A percentile compares a stretch with the other conserved stretches of the same genome.
These are phyloP conservation scores for Trichogramma evanescens DNA, from an alignment of 2,888 invertebrate species.

Conservation along the genomic window DNA sequence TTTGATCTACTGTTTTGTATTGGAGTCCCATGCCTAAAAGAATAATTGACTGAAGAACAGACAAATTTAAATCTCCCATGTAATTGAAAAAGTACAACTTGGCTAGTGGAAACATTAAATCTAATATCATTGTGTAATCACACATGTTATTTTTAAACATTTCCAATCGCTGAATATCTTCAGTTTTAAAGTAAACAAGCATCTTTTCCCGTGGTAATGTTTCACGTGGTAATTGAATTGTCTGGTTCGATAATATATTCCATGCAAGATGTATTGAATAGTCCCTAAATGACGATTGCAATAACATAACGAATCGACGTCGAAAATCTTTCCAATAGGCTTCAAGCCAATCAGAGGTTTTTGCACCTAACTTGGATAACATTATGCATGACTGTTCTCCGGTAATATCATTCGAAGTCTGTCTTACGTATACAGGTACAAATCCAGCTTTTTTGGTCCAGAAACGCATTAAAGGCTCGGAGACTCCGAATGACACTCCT, in stretches of 20 bases:
- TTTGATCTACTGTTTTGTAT: conserved; percentile 82
- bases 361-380: conserved; percentile 62
- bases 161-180: conserved; percentile 82
- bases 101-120: conserved; percentile 73
- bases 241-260: conserved; percentile 58
- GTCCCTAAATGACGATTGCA: conserved; percentile 64
- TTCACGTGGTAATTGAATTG: conserved; percentile 48
- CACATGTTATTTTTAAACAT: conserved; percentile 86
- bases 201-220: conserved; percentile 60
- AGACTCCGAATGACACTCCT: conserved; percentile 90
- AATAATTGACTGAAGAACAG: conserved; percentile 77
- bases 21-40: conserved; percentile 87
- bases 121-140: conserved; percentile 87
- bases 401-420: conserved; percentile 90
- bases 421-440: conserved; percentile 84
- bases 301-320: conserved; percentile 67
- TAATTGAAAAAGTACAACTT: conserved; percentile 71
- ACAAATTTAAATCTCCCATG: conserved; percentile 60
- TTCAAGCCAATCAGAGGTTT: conserved; percentile 59
- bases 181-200: conserved; percentile 65
- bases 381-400: conserved; percentile 98
- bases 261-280: conserved; percentile 74
- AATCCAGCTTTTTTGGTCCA: conserved; percentile 73
- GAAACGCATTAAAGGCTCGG: conserved; percentile 79
- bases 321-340: conserved; percentile 85